Evolutionary conservation across 1,140 invertebrate species (phyloP), one percentile per base, ranked within the genome.

Genomic region (Contarinia nasturtii): DNA sequence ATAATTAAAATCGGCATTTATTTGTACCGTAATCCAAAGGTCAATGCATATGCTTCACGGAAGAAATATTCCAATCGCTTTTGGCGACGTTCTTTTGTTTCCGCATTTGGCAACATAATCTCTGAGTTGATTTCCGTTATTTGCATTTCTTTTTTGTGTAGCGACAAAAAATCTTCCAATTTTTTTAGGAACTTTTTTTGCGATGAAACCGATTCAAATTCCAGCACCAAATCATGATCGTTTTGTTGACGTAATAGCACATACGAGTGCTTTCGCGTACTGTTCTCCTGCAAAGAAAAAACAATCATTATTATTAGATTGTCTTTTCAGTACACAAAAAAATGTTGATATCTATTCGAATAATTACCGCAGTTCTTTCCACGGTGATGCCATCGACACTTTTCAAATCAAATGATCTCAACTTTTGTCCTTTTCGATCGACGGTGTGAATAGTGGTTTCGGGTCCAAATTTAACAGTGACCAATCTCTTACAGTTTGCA

Each of bases 11-110:
- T 73, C 71, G 54, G n/a, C n/a, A n/a, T n/a, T n/a, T 7, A 27
- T 10, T 10, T 15, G 7, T 36, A 48, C 47, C 80, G 76, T 3
- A 92, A 60, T 2, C 88, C 89, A 60, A 93, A 93, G 1, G 89
- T 92, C 44, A 97, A 70, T 1, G 92, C 88, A 56, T 98, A 98
- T 0, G 95, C 93, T 67, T 96, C 92, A 53, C 94, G 76, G 68
- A 99, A 98, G 71, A 99, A 99, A 66, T 96, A 90, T 58, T 98
- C 94, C 21, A 98, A 63, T 54, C 92, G 80, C 53, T 86, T 82
- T 56, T 98, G 91, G 21, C 95, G 67, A 42, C 95, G 75, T 58
- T 96, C 90, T 57, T 92, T 86, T 0, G 94, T 98, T 67, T 97
- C 91, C 10, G 94, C 94, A 56, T 90, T 85, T 17, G 84, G 79